Conservation (phyloP, 2,888 invertebrate genomes). For the Andricus quercusramuli region DNA sequence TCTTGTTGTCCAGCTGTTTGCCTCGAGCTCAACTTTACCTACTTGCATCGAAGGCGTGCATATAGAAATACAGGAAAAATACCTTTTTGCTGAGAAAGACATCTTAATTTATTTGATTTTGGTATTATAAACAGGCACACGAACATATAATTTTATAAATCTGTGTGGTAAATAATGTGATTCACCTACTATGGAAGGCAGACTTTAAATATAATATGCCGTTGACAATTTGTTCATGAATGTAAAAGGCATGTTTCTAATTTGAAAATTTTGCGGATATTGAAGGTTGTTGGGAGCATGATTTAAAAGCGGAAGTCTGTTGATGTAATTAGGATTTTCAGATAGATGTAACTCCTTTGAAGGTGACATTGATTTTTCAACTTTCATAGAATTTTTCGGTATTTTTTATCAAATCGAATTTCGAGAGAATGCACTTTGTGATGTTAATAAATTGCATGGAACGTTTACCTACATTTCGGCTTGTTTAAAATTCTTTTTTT, state of each 20-base stretch:
- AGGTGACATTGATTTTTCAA: too few relatives aligned
- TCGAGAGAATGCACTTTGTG: too few relatives aligned
- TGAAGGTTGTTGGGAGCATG: not conserved
- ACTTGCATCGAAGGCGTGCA: not conserved
- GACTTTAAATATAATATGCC: not conserved
- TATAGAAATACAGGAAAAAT: not conserved
- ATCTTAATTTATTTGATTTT: not conserved
- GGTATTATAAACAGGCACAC: not conserved
- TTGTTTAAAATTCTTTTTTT: too few relatives aligned
- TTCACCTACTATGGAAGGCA: not conserved
- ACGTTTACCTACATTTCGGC: too few relatives aligned
- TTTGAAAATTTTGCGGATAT: not conserved
- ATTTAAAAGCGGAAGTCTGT: not conserved
- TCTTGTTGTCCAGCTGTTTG: conserved; percentile 54
- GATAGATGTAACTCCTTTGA: not conserved
- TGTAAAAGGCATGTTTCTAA: not conserved
- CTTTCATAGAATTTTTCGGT: too few relatives aligned
- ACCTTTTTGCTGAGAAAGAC: not conserved
- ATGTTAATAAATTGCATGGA: too few relatives aligned
- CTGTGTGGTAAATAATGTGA: not conserved
- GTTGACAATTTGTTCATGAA: not conserved
- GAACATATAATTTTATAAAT: not conserved
- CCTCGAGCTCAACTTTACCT: not conserved
- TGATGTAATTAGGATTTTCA: not conserved
- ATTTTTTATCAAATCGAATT: too few relatives aligned